phyloP scores from a whole-genome alignment of 1,140 invertebrate species.

The Mya arenaria region DNA sequence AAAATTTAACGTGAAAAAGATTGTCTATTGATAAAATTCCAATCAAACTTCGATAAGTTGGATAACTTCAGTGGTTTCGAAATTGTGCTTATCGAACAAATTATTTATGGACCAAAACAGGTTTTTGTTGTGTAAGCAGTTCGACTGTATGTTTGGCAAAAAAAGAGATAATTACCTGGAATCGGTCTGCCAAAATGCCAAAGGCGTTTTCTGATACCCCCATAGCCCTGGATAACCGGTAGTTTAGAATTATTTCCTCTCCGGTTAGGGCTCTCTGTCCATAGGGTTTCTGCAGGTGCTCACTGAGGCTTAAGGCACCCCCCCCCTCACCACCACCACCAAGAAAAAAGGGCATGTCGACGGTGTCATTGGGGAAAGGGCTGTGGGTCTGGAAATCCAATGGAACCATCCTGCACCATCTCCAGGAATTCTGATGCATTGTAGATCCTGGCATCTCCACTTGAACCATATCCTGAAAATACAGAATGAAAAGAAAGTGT shows the following conservation, averaged over 20 bases:
- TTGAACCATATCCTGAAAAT: slow-evolving; percentile 21
- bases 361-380: background rate
- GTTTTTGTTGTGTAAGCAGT: too few relatives aligned
- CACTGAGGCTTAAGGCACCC: slow-evolving; percentile 14
- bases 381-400: background rate
- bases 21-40: too few relatives aligned
- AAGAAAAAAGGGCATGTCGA: slow-evolving; percentile 77
- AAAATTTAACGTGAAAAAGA: too few relatives aligned
- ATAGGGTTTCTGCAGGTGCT: slow-evolving; percentile 19
- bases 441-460: slow-evolving; percentile 42
- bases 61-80: too few relatives aligned
- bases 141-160: too few relatives aligned
- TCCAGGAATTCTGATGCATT: slow-evolving; percentile 23
- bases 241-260: slow-evolving; percentile 26
- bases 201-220: slow-evolving; percentile 60
- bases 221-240: slow-evolving; percentile 31
- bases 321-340: slow-evolving; percentile 65
- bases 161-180: too few relatives aligned
- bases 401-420: slow-evolving; percentile 29
- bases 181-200: slow-evolving; percentile 13
- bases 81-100: too few relatives aligned
- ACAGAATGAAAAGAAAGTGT: background rate
- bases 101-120: too few relatives aligned
- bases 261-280: background rate
- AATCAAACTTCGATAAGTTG: too few relatives aligned